phyloP scores from a whole-genome alignment of 1,140 invertebrate genomes.

The Anastrepha obliqua region DNA sequence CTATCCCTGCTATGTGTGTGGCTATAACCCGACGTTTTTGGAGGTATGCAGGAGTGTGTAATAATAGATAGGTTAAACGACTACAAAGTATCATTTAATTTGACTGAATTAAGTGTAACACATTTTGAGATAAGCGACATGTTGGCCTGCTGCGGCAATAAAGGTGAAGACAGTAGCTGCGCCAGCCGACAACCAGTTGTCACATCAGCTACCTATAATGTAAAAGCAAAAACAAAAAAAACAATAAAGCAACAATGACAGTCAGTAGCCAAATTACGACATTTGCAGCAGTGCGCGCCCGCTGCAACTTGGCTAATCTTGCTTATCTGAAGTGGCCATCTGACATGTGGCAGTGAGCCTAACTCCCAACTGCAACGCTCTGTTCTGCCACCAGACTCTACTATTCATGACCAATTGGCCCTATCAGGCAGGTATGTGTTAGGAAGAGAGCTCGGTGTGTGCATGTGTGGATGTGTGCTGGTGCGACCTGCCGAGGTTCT shows the following conservation, averaged over 20 bases:
- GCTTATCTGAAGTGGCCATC: constrained; percentile 47
- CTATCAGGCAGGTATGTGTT: not conserved
- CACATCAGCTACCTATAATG: constrained; percentile 31
- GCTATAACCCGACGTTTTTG: not conserved
- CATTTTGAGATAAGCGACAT: constrained; percentile 38
- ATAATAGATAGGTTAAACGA: constrained; percentile 42
- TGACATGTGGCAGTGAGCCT: constrained; percentile 48
- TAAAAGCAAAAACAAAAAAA: not conserved
- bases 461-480: not conserved
- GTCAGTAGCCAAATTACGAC: constrained; percentile 48
- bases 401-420: constrained; percentile 17
- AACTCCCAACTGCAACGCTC: constrained; percentile 30
- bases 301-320: constrained; percentile 17
- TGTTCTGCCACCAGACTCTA: not conserved
- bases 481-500: constrained; percentile 41
- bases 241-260: not conserved
- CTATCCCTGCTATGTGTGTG: not conserved
- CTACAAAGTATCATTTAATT: constrained; percentile 44
- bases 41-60: not conserved
- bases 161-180: constrained; percentile 5
- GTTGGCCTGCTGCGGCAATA: not conserved
- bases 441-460: not conserved
- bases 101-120: constrained; percentile 52
- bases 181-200: constrained; percentile 18
- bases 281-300: not conserved